These are phyloP conservation scores for Aulostomus chinensis DNA, from an alignment of 2,797 vertebrate genomes.

Conservation along the genomic window DNA sequence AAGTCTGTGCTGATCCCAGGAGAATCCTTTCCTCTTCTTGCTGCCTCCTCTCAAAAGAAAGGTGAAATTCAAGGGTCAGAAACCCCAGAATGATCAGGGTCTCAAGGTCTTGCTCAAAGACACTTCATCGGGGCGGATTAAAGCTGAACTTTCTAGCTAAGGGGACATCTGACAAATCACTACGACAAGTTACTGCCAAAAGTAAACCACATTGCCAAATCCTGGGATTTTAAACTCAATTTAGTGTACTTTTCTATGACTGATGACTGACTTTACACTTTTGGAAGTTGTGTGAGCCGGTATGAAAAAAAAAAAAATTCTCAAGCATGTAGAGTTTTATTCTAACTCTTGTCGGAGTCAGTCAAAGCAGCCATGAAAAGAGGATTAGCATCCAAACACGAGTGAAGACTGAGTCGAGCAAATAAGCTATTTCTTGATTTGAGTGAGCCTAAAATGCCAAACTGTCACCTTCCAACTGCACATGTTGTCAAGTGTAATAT, in stretches of 20 bases:
- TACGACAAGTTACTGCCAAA: conserved; percentile 4
- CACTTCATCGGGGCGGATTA: conserved; percentile 12
- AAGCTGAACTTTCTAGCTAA: conserved; percentile 6
- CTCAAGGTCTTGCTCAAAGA: conserved; percentile 38
- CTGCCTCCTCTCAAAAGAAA: conserved; percentile 3
- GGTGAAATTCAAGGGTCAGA: conserved; percentile 11
- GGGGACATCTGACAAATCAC: conserved; percentile 38
- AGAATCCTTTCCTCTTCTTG: conserved; percentile 8
- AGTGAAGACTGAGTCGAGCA: conserved; percentile 31
- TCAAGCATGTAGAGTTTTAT: conserved; percentile 11
- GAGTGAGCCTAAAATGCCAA: conserved; percentile 41
- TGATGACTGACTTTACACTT: conserved; percentile 34
- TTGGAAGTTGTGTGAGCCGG: conserved; percentile 14
- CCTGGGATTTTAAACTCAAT: conserved; percentile 40
- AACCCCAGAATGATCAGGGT: conserved; percentile 9
- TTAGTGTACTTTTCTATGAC: conserved; percentile 24
- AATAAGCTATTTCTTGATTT: conserved; percentile 29
- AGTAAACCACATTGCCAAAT: conserved; percentile 20
- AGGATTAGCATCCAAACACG: conserved; percentile 32
- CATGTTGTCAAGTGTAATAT: conserved; percentile 39
- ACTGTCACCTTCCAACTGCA: conserved; percentile 46
- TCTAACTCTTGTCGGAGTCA: conserved; percentile 18
- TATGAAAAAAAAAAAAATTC: conserved; percentile 6
- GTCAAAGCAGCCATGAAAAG: conserved; percentile 29
- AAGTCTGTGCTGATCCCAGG: conserved; percentile 31